These are phyloP conservation scores for Saccostrea cuccullata DNA, from an alignment of 1,140 invertebrate species.

Conservation along the genomic window DNA sequence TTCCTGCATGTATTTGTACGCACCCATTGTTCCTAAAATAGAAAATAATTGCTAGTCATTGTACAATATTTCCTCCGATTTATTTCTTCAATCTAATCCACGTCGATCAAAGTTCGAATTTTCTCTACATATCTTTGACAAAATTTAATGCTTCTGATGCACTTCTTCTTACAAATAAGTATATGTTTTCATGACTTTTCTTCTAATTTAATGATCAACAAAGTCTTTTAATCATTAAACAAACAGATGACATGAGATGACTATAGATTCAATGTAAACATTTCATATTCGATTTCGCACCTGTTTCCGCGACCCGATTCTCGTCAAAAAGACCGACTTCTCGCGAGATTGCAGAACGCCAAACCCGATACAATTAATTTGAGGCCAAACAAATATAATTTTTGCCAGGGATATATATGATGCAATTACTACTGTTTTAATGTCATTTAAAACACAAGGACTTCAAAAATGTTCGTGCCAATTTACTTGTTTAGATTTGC, in stretches of 20 bases:
- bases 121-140: background rate
- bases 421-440: too few species aligned
- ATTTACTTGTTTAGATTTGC: too few species aligned
- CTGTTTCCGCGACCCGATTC: background rate
- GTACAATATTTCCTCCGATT: background rate
- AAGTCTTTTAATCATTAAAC: too few species aligned
- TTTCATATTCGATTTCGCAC: background rate
- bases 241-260: background rate
- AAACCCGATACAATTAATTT: background rate
- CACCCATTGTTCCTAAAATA: slow-evolving; percentile 88
- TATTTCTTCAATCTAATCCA: background rate
- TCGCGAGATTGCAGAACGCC: background rate
- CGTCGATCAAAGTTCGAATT: background rate
- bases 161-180: background rate
- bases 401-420: background rate
- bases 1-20: slow-evolving; percentile 99
- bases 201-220: too few species aligned
- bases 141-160: background rate
- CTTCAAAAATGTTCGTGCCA: too few species aligned
- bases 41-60: background rate
- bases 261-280: background rate
- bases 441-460: too few species aligned
- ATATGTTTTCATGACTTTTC: background rate
- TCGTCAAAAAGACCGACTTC: background rate
- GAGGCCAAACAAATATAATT: background rate